phyloP scores from a whole-genome alignment of 2,888 invertebrate genomes.

The Drosophila anceps region DNA sequence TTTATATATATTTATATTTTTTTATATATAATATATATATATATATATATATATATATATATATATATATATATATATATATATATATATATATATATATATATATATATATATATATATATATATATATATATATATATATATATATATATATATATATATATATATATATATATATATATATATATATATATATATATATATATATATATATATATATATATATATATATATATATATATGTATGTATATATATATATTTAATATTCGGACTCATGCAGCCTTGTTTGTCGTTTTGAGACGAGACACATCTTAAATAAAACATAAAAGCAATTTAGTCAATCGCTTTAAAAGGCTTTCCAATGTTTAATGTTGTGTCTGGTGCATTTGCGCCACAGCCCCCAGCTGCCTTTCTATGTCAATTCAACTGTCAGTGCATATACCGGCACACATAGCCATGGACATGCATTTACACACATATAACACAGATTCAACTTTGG shows the following conservation, averaged over 20 bases:
- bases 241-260: no score
- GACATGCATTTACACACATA: constrained; percentile 19
- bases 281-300: constrained; percentile 33
- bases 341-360: constrained; percentile 70
- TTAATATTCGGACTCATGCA: constrained; percentile 31
- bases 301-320: constrained; percentile 57
- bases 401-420: constrained; percentile 18
- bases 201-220: constrained; percentile 1
- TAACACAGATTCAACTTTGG: constrained; percentile 28
- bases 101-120: no score
- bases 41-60: constrained; percentile 19
- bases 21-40: background rate
- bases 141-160: constrained; percentile 20
- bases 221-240: constrained; percentile 19
- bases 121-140: constrained; percentile 9
- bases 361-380: constrained; percentile 63
- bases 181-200: no score
- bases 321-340: constrained; percentile 63
- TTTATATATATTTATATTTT: no score
- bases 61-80: constrained; percentile 24
- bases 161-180: background rate
- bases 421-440: constrained; percentile 37
- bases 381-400: constrained; percentile 21
- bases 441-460: constrained; percentile 26
- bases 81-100: background rate